A percentile compares a stretch with the other conserved stretches of the same genome.
Conservation (phyloP, 2,113 vertebrate genomes). For the Psittacus erithacus region DNA sequence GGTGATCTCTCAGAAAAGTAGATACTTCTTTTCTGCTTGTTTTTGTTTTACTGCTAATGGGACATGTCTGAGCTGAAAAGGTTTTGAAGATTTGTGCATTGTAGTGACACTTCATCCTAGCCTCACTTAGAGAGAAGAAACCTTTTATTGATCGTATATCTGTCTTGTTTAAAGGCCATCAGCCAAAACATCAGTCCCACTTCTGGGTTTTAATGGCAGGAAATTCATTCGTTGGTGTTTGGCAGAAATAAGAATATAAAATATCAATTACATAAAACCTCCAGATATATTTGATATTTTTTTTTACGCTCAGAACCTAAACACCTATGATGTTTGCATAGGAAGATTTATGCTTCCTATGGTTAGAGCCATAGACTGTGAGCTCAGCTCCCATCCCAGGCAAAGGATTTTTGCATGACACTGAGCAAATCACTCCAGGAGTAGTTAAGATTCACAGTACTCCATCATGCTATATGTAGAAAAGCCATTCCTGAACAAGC, state of each 20-base stretch:
- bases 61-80: not conserved
- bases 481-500: not conserved
- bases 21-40: not conserved
- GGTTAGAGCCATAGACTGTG: not conserved
- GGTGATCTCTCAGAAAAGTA: not conserved
- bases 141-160: not conserved
- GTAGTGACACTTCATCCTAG: not conserved
- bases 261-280: not conserved
- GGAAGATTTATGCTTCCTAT: not conserved
- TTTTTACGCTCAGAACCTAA: not conserved
- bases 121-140: not conserved
- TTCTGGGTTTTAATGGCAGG: not conserved
- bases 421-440: not conserved
- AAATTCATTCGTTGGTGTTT: not conserved
- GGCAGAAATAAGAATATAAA: not conserved
- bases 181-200: not conserved
- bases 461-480: not conserved
- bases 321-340: not conserved
- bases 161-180: not conserved
- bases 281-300: not conserved
- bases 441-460: not conserved
- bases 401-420: not conserved
- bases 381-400: not conserved
- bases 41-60: conserved; percentile 9
- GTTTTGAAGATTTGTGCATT: not conserved